These are phyloP conservation scores for Cynoglossus semilaevis DNA, from an alignment of 2,113 vertebrate species.

Conservation along the genomic window DNA sequence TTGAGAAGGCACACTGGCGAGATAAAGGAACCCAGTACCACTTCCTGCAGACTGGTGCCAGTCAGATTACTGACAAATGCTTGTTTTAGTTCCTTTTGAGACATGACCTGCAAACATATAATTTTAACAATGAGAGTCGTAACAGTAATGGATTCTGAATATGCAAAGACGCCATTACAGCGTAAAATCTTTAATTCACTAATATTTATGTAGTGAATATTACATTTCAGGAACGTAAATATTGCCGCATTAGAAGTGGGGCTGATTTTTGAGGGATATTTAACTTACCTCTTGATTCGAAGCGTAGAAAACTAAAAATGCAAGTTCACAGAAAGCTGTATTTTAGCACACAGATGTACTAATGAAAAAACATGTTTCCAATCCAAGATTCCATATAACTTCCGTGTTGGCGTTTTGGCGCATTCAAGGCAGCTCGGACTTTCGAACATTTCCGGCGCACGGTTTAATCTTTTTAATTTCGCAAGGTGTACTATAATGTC, in stretches of 20 bases:
- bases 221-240: too few relatives aligned
- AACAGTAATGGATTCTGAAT: neutral
- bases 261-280: too few relatives aligned
- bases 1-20: slow-evolving; percentile 81
- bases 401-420: slow-evolving; percentile 32
- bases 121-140: neutral
- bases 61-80: slow-evolving; percentile 90
- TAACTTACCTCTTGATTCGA: too few relatives aligned
- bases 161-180: neutral
- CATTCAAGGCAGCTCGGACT: slow-evolving; percentile 26
- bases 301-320: too few relatives aligned
- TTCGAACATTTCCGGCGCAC: neutral
- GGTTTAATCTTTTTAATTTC: too few relatives aligned
- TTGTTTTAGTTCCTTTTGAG: slow-evolving; percentile 83
- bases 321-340: too few relatives aligned
- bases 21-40: slow-evolving; percentile 79
- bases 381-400: neutral
- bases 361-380: too few relatives aligned
- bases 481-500: too few relatives aligned
- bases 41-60: slow-evolving; percentile 87
- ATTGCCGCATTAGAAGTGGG: too few relatives aligned
- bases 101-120: slow-evolving; percentile 79
- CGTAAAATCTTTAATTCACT: too few relatives aligned
- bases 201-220: too few relatives aligned
- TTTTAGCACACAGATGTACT: too few relatives aligned